phyloP scores from a whole-genome alignment of 1,140 invertebrate species.

The Kradibia gibbosae region DNA sequence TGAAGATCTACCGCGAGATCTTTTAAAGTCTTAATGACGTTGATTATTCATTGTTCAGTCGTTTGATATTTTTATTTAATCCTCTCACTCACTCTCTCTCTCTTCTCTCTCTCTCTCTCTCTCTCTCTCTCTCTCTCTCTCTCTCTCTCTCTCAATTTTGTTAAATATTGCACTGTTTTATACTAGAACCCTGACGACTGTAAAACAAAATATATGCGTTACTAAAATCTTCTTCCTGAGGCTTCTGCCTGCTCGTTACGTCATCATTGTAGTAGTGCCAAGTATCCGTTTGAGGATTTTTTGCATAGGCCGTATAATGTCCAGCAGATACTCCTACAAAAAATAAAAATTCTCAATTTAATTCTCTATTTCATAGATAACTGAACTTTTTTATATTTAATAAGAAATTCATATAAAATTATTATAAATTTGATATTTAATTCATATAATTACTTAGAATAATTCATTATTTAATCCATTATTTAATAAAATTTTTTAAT shows the following conservation, averaged over 20 bases:
- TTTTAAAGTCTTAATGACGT: conserved; percentile 39
- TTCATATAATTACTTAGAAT: not conserved
- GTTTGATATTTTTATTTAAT: conserved; percentile 41
- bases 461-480: no score
- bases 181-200: conserved; percentile 74
- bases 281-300: conserved; percentile 75
- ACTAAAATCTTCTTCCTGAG: conserved; percentile 78
- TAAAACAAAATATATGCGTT: conserved; percentile 83
- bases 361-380: not conserved
- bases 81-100: not conserved
- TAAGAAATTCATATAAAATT: no score
- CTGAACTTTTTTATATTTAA: no score
- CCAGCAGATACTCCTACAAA: conserved; percentile 78
- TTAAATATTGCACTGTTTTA: conserved; percentile 69
- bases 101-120: conserved; percentile 12
- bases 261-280: conserved; percentile 84
- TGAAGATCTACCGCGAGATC: conserved; percentile 34
- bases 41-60: conserved; percentile 45
- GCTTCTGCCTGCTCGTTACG: conserved; percentile 74
- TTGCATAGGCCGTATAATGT: conserved; percentile 81
- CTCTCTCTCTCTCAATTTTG: not conserved
- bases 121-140: not conserved
- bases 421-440: no score
- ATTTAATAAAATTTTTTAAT: conserved; percentile 12
- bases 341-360: not conserved